Conservation (phyloP, 2,113 vertebrate species). For the Oceanodroma tethys region DNA sequence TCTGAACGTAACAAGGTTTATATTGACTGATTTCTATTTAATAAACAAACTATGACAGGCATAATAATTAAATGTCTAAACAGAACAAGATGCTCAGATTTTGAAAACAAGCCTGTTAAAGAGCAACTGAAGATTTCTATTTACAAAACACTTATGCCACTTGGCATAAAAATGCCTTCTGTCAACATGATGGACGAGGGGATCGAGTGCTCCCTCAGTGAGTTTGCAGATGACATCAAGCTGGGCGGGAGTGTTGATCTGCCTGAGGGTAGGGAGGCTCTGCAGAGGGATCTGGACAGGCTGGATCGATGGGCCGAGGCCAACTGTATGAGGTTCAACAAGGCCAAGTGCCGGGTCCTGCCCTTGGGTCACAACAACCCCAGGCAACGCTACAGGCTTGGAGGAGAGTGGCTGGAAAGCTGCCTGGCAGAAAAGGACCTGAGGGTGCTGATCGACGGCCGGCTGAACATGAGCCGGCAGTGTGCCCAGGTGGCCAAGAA, state of each 20-base stretch:
- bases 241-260: background rate
- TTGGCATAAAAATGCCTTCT: slow-evolving; percentile 30
- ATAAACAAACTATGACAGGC: slow-evolving; percentile 50
- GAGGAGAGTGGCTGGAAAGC: background rate
- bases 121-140: slow-evolving; percentile 38
- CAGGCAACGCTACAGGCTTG: background rate
- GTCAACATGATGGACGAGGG: background rate
- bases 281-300: background rate
- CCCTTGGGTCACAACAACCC: background rate
- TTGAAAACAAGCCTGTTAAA: slow-evolving; percentile 44
- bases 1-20: slow-evolving; percentile 42
- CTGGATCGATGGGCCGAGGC: background rate
- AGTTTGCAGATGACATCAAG: background rate
- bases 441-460: fast-evolving
- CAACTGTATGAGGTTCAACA: background rate
- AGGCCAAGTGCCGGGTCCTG: background rate
- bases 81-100: slow-evolving; percentile 36
- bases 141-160: background rate
- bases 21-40: slow-evolving; percentile 46
- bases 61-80: slow-evolving; percentile 49
- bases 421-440: fast-evolving
- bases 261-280: background rate
- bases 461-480: background rate
- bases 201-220: background rate
- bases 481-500: background rate